A percentile compares a stretch with the other conserved stretches of the same genome.
These are phyloP conservation scores for Lethocerus indicus DNA, from an alignment of 1,140 invertebrate genomes.

Conservation along the genomic window DNA sequence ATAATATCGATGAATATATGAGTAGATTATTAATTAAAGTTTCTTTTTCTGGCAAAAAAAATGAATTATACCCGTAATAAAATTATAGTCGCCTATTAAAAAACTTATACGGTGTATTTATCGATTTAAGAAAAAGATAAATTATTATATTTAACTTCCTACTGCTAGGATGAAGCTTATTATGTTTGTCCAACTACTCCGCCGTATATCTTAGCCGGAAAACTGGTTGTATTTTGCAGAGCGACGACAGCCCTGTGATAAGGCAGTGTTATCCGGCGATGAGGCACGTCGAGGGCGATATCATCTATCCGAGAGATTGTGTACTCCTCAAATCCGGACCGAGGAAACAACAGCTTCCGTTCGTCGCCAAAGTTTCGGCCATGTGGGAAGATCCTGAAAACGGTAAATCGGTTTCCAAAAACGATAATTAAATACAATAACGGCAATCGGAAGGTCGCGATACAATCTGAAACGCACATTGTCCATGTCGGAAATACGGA, in stretches of 20 bases:
- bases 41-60: neutral
- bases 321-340: slow-evolving; percentile 70
- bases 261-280: slow-evolving; percentile 79
- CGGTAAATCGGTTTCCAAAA: too few relatives aligned
- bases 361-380: slow-evolving; percentile 81
- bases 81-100: neutral
- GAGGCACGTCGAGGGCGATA: slow-evolving; percentile 66
- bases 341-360: slow-evolving; percentile 77
- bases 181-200: neutral
- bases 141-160: neutral
- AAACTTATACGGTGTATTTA: neutral
- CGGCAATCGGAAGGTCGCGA: too few relatives aligned
- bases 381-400: slow-evolving; percentile 90
- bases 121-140: neutral
- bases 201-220: neutral
- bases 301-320: slow-evolving; percentile 73
- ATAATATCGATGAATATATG: too few relatives aligned
- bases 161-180: neutral
- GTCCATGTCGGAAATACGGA: too few relatives aligned
- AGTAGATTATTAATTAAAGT: neutral
- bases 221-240: slow-evolving; percentile 34
- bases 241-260: slow-evolving; percentile 52
- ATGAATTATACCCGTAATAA: neutral
- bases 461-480: too few relatives aligned
- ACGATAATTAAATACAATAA: too few relatives aligned